These are phyloP conservation scores for Cryptoprocta ferox DNA, from an alignment of 2,797 vertebrate genomes.

Conservation along the genomic window DNA sequence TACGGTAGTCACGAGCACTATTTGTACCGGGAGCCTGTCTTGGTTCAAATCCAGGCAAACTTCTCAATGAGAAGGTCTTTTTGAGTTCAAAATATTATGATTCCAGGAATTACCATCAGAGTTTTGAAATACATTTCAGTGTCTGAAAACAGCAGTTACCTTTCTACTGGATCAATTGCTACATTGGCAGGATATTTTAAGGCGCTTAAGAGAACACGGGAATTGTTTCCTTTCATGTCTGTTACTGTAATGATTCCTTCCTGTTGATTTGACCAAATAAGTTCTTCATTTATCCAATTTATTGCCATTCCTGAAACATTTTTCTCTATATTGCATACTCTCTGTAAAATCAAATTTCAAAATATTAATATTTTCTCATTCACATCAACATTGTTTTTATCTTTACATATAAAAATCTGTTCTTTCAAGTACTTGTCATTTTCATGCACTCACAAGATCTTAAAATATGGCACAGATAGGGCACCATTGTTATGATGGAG, in stretches of 20 bases:
- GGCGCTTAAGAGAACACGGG: slow-evolving; percentile 88
- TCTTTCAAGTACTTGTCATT: neutral
- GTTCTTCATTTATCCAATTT: slow-evolving; percentile 92
- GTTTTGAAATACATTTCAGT: neutral
- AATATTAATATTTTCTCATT: slow-evolving; percentile 18
- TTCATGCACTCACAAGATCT: neutral
- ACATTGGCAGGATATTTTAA: slow-evolving; percentile 89
- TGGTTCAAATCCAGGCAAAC: neutral
- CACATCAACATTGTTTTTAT: neutral
- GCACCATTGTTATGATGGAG: neutral
- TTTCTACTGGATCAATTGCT: slow-evolving; percentile 90
- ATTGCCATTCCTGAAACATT: slow-evolving; percentile 93
- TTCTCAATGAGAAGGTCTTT: neutral
- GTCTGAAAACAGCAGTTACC: slow-evolving; percentile 85
- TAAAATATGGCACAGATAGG: neutral
- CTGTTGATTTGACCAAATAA: slow-evolving; percentile 92
- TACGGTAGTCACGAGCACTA: neutral
- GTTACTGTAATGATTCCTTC: slow-evolving; percentile 92
- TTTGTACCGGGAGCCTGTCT: neutral
- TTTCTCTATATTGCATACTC: slow-evolving; percentile 89
- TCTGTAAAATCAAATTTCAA: slow-evolving; percentile 86
- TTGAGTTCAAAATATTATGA: neutral
- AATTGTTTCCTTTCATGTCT: slow-evolving; percentile 90
- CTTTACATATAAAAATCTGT: neutral
- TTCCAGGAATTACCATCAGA: neutral